Evolutionary conservation across 2,888 invertebrate genomes (phyloP), one percentile per base, ranked within the genome.

Genomic region (Lysandra bellargus): DNA sequence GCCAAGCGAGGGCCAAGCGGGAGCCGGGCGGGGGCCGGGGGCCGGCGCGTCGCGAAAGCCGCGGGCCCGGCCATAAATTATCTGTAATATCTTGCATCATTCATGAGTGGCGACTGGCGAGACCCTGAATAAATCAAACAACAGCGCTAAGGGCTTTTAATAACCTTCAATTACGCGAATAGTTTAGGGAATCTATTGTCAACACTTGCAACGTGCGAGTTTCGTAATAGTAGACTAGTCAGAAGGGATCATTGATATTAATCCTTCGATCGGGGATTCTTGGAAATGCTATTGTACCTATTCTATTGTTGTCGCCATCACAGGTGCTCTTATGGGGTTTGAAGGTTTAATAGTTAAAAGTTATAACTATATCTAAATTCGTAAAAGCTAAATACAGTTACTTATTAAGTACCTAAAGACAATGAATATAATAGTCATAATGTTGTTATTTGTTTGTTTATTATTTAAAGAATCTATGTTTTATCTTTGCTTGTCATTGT

Each of bases 81-180:
- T 75, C 75, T 75, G 23, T 75, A 75, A 75, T 75, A 75, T 44
- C 75, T 75, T 75, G 49, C 75, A 75, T 75, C 44, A 75, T 75
- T 75, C 75, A 75, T 44, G 44, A 49, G 75, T 75, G 23, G 23
- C 49, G 44, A 49, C 49, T 75, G 23, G 23, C 49, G 44, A 49
- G 75, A 75, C 44, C 75, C 49, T 49, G 49, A 44, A 75, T 75
- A 75, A 75, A 75, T 75, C 75, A 75, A 75, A 75, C 49, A 44
- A 49, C 12, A 75, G 75, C 30, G 44, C 30, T 75, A 75, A 75
- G 49, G 49, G 75, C 75, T 75, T 75, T 75, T 75, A 75, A 75
- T 75, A 75, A 49, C 75, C 44, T 49, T 49, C 44, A 75, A 75
- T 49, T 49, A 75, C 23, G 6, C 49, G 44, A 74, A 44, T 44